phyloP scores from a whole-genome alignment of 2,888 invertebrate genomes.

The Lasioglossum leucozonium region DNA sequence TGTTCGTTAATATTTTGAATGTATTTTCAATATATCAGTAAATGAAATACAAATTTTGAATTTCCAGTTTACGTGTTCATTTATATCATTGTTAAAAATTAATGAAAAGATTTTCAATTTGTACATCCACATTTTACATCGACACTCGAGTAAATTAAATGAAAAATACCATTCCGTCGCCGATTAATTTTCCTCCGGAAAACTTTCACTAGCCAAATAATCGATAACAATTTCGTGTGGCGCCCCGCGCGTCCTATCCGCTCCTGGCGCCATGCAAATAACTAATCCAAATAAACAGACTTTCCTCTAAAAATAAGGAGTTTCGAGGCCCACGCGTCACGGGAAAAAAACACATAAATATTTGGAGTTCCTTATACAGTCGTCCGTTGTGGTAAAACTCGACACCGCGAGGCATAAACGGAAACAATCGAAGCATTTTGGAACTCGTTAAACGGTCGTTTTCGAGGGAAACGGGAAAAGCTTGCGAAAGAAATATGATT shows the following conservation, averaged over 20 bases:
- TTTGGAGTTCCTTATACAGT: not conserved
- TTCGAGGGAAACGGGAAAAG: constrained; percentile 26
- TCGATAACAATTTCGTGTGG: constrained; percentile 48
- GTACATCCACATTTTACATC: not conserved
- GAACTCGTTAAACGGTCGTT: no score
- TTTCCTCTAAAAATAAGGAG: constrained; percentile 75
- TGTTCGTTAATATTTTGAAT: not conserved
- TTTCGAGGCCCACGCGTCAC: constrained; percentile 11
- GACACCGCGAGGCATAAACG: not conserved
- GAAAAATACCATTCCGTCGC: not conserved
- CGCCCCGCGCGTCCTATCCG: constrained; percentile 37
- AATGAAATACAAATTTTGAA: not conserved
- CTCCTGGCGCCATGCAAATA: constrained; percentile 74
- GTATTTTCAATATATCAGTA: no score
- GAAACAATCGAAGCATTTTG: not conserved
- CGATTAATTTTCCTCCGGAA: not conserved
- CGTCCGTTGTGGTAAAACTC: not conserved
- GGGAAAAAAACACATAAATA: constrained; percentile 18
- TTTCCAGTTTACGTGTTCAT: not conserved
- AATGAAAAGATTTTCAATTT: not conserved
- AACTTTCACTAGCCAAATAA: constrained; percentile 11
- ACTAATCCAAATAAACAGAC: constrained; percentile 79
- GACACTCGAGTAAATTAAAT: not conserved
- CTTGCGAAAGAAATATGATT: not conserved
- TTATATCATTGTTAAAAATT: not conserved